A percentile compares a stretch with the other conserved stretches of the same genome.
Evolutionary conservation across 2,797 vertebrate species (phyloP).

Genomic region (Hydrolagus colliei): DNA sequence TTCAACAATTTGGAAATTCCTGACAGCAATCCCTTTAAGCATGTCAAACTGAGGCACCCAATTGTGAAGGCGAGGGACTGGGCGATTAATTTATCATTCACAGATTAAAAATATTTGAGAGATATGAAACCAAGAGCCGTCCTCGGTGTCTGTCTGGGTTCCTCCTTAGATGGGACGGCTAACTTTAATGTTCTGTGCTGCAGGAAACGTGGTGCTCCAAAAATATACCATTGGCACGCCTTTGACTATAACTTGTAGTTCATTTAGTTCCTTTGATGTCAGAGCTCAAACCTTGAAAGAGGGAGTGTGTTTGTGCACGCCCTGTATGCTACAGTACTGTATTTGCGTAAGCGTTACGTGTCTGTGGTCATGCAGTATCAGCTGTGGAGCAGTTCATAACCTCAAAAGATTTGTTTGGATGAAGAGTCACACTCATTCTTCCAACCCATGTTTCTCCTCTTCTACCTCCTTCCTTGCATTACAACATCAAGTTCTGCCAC

Average conservation of each 20-base stretch:
- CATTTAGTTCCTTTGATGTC: background rate
- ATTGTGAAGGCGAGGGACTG: background rate
- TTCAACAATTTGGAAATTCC: background rate
- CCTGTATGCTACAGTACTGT: too few relatives aligned
- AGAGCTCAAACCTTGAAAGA: too few relatives aligned
- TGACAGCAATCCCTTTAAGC: background rate
- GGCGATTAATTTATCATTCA: background rate
- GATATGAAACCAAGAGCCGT: background rate
- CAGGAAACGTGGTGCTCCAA: constrained; percentile 7
- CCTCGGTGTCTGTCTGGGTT: background rate
- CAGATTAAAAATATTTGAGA: background rate
- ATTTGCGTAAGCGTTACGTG: background rate
- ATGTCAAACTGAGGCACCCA: background rate
- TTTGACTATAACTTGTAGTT: background rate
- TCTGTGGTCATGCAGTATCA: background rate
- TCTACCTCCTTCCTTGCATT: too few relatives aligned
- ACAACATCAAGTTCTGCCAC: too few relatives aligned
- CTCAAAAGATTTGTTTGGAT: too few relatives aligned
- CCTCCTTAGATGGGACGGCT: background rate
- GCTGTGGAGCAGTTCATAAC: background rate
- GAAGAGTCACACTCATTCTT: too few relatives aligned
- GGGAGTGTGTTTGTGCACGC: too few relatives aligned
- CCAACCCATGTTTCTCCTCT: too few relatives aligned
- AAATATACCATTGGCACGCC: background rate
- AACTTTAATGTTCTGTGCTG: background rate